phyloP scores from a whole-genome alignment of 2,113 vertebrate species.

The Caretta caretta region DNA sequence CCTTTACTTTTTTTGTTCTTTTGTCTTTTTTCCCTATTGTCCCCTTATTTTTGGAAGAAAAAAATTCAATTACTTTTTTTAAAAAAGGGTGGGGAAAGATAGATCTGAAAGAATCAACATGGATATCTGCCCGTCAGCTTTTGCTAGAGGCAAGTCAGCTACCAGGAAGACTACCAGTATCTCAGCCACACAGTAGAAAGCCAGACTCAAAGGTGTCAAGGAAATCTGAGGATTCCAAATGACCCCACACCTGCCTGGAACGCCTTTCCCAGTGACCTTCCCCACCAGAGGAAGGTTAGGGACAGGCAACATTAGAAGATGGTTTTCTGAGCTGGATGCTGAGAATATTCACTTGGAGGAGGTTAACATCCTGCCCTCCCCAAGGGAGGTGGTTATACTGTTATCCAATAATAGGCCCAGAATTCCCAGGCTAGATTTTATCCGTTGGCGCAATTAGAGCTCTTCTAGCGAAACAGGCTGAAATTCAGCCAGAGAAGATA shows the following conservation, averaged over 20 bases:
- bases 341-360: not conserved
- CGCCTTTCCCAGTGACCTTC: not conserved
- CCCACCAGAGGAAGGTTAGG: not conserved
- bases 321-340: not conserved
- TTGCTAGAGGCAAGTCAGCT: not conserved
- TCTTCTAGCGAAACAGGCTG: not conserved
- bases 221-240: not conserved
- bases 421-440: not conserved
- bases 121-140: not conserved
- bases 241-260: not conserved
- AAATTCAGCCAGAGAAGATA: not conserved
- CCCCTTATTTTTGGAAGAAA: not conserved
- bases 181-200: not conserved
- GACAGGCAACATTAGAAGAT: not conserved
- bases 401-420: not conserved
- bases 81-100: no score
- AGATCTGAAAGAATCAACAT: not conserved
- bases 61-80: not conserved
- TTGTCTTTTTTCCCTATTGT: not conserved
- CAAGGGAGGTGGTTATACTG: not conserved
- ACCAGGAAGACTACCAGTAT: not conserved
- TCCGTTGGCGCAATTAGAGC: not conserved
- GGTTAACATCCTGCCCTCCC: not conserved
- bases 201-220: not conserved
- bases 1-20: not conserved